Base-by-base conservation (phyloP, 2,113 vertebrate species). In the Gadus macrocephalus region DNA sequence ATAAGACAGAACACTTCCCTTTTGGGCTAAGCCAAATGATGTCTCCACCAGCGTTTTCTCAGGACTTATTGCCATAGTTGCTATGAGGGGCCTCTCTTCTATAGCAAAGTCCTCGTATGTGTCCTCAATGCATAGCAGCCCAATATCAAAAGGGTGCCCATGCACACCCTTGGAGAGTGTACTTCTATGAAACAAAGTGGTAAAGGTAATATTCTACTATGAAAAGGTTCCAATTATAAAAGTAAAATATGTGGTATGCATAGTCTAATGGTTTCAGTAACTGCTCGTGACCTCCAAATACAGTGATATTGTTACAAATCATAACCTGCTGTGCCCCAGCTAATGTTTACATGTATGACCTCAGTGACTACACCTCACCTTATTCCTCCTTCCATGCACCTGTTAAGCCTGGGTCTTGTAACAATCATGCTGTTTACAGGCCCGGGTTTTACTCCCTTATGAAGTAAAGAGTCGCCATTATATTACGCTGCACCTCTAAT, bases 301-400 rank as follows among this genome's bases (percentile, higher is more conserved):
- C 20, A 20, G 20, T 20, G 20, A 20, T 20, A 20, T 20, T 20
- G 20, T 20, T 20, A 20, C 20, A 11, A 53, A 53, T 53, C 53
- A 53, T 53, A 53, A 4, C 59, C 15, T 61, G 59, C 59, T 61
- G 59, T 61, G 59, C 59, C 59, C 15, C 59, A 61, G 59, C 59
- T 61, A 64, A 64, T 63, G 62, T 1, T 63, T 63, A 25, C 62
- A 28, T 63, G 11, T 63, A 25, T 25, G 22, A 64, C 31, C 62
- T 61, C 59, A 61, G 59, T 61, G 17, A 61, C 59, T 61, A n/a
- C 59, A 61, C 59, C 59, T 61, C 59, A 61, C 59, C 59, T 61
- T 14, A 61, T 61, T 61, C 59, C 59, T 61, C 59, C 59, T 61
- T 15, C 59, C 59, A 61, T 61, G 20, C 20, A 20, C 20, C 20